Percentiles rank a stretch among this genome's conserved stretches.
Conservation (phyloP, 2,888 invertebrate genomes). For the Nomada ruficornis region DNA sequence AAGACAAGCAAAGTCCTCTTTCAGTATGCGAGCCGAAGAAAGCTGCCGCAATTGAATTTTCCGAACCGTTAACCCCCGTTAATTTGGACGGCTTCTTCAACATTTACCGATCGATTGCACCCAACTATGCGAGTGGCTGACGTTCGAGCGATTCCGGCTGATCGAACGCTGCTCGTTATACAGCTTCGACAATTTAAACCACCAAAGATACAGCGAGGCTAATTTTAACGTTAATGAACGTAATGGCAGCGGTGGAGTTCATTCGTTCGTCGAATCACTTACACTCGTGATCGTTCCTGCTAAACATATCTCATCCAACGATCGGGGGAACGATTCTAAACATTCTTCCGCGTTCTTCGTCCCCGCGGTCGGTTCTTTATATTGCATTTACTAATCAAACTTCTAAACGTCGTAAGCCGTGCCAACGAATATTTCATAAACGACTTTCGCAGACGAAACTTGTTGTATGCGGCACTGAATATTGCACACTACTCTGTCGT, state of each 20-base stretch:
- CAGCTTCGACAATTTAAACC: too few species aligned
- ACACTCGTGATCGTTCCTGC: neutral
- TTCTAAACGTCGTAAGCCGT: too few species aligned
- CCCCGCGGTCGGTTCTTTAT: too few species aligned
- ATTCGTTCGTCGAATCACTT: neutral
- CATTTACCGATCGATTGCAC: constrained; percentile 6
- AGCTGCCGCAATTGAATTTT: constrained; percentile 1
- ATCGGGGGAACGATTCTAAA: too few species aligned
- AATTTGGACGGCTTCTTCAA: constrained; percentile 10
- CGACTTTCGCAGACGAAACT: constrained; percentile 4
- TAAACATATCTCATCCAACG: too few species aligned
- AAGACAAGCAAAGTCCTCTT: constrained; percentile 20
- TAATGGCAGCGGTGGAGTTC: neutral
- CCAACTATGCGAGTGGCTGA: neutral
- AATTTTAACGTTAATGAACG: neutral
- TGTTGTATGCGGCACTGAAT: neutral
- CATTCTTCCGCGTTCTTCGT: too few species aligned
- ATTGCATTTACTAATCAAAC: too few species aligned
- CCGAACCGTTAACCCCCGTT: constrained; percentile 21
- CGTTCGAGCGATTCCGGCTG: too few species aligned
- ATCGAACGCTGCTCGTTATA: too few species aligned
- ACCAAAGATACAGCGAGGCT: too few species aligned
- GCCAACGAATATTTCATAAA: neutral
- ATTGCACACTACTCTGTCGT: neutral
- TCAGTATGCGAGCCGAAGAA: constrained; percentile 25